Evolutionary conservation across 2,797 vertebrate genomes (phyloP).

Genomic region (Triplophysa yarkandensis): DNA sequence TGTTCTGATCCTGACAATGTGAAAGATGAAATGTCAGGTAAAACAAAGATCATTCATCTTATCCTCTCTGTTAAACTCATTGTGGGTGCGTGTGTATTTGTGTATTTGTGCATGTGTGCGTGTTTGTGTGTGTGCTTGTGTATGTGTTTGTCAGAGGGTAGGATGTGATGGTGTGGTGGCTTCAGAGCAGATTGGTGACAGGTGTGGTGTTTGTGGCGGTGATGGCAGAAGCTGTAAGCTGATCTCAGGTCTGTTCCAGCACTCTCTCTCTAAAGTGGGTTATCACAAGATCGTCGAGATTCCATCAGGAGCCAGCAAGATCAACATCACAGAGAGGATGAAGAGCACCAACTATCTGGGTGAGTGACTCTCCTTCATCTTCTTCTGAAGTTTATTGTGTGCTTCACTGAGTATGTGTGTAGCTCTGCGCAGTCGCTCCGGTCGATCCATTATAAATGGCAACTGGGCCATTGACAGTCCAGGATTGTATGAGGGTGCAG

Average conservation of each 20-base stretch:
- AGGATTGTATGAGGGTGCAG: conserved; percentile 90
- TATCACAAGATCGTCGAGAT: conserved; percentile 98
- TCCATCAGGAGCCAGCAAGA: conserved; percentile 94
- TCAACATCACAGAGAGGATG: conserved; percentile 95
- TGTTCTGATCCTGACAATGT: too few relatives aligned
- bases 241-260: conserved; percentile 90
- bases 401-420: conserved; percentile 39
- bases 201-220: conserved; percentile 93
- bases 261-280: conserved; percentile 87
- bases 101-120: not conserved
- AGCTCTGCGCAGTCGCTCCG: conserved; percentile 91
- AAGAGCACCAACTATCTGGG: conserved; percentile 98
- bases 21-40: too few relatives aligned
- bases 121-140: not conserved
- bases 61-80: too few relatives aligned
- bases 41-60: too few relatives aligned
- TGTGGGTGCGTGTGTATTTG: too few relatives aligned
- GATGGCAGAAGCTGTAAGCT: conserved; percentile 89
- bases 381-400: too few relatives aligned
- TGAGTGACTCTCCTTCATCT: conserved; percentile 68
- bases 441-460: conserved; percentile 94
- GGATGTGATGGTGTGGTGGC: conserved; percentile 94
- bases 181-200: conserved; percentile 89
- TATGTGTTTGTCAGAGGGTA: conserved; percentile 75
- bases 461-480: conserved; percentile 98